Percentiles rank a stretch among this genome's conserved stretches.
phyloP scores from a whole-genome alignment of 92 coral and sea anemone species.

The Siderastrea radians region DNA sequence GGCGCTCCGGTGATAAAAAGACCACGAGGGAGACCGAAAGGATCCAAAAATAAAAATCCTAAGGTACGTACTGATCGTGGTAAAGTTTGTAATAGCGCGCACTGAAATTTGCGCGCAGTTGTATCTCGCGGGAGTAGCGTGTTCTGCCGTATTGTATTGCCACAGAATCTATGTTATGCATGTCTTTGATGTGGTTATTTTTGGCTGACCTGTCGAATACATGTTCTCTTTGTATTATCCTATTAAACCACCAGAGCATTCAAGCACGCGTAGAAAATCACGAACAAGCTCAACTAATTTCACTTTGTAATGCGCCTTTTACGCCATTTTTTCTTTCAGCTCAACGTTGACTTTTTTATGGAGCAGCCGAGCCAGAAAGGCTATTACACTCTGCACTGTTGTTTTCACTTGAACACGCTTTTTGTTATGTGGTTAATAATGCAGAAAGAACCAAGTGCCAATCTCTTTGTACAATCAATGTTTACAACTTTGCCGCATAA shows the following conservation, averaged over 20 bases:
- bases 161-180: conserved; percentile 42
- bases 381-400: conserved; percentile 16
- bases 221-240: conserved; percentile 10
- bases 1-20: conserved; percentile 85
- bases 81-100: background rate
- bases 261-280: background rate
- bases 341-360: background rate
- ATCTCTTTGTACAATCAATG: conserved; percentile 44
- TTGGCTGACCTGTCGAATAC: conserved; percentile 21
- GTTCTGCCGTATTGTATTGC: conserved; percentile 45
- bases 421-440: conserved; percentile 67
- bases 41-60: conserved; percentile 94
- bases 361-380: background rate
- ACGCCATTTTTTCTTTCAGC: background rate
- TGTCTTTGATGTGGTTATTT: conserved; percentile 17
- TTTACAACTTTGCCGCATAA: conserved; percentile 73
- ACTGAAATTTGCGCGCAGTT: background rate
- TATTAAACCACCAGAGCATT: background rate
- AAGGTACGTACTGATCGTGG: conserved; percentile 66
- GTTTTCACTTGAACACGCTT: conserved; percentile 64
- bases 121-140: conserved; percentile 11
- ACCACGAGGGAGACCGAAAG: conserved; percentile 95
- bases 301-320: background rate
- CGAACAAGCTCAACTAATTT: background rate
- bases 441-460: conserved; percentile 64